Conservation (phyloP, 53 echinoderm and acorn worm species). For the Patiria pectinifera region DNA sequence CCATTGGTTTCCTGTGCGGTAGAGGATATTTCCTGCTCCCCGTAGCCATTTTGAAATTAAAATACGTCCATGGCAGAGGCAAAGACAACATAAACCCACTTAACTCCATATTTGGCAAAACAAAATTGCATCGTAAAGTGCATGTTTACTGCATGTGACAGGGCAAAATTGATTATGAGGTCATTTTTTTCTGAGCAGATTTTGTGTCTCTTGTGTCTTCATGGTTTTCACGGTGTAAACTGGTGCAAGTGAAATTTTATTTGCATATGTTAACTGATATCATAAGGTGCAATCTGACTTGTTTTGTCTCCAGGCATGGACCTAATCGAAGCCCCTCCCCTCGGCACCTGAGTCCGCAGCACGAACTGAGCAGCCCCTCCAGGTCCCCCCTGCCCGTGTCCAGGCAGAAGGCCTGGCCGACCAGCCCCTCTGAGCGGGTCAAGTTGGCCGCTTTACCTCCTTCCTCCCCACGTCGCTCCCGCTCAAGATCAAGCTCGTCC, state of each 20-base stretch:
- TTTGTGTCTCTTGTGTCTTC: neutral
- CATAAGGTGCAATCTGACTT: neutral
- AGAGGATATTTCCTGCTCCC: too few relatives aligned
- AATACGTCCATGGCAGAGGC: too few relatives aligned
- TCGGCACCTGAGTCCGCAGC: constrained; percentile 50
- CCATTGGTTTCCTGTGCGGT: too few relatives aligned
- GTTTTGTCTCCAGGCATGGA: constrained; percentile 20
- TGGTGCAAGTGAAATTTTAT: neutral
- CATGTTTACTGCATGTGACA: too few relatives aligned
- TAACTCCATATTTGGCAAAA: too few relatives aligned
- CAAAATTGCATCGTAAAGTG: too few relatives aligned
- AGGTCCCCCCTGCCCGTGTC: constrained; percentile 11
- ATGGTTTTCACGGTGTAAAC: neutral
- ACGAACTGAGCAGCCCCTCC: constrained; percentile 24
- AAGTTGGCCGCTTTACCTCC: constrained; percentile 32
- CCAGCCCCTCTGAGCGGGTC: constrained; percentile 54
- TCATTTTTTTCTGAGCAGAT: neutral
- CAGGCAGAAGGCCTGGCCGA: constrained; percentile 12
- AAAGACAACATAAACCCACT: too few relatives aligned
- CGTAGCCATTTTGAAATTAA: too few relatives aligned
- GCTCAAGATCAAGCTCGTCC: constrained; percentile 46
- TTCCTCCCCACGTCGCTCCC: neutral
- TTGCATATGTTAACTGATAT: neutral
- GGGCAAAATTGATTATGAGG: too few relatives aligned
- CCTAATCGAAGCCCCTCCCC: constrained; percentile 57